These are phyloP conservation scores for Clarias macrocephalus DNA, from an alignment of 2,113 vertebrate species.

Conservation along the genomic window DNA sequence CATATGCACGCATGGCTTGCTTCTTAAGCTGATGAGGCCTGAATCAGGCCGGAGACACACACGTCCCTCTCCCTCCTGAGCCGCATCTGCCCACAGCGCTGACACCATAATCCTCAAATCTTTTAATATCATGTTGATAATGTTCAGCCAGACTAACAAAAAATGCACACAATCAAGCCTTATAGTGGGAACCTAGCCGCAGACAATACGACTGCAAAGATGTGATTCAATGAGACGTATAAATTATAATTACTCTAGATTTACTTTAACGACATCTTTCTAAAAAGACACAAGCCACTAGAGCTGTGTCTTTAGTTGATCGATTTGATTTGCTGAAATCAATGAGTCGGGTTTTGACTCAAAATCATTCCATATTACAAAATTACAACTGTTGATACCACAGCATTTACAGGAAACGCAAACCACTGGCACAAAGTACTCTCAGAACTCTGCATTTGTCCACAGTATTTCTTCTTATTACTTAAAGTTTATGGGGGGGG, in stretches of 20 bases:
- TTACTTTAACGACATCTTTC: not conserved
- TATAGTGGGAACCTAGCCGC: not conserved
- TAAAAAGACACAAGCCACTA: too few relatives aligned
- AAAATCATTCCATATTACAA: too few relatives aligned
- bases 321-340: too few relatives aligned
- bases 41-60: not conserved
- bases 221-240: not conserved
- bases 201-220: not conserved
- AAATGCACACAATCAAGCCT: not conserved
- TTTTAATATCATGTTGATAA: conserved; percentile 54
- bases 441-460: too few relatives aligned
- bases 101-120: conserved; percentile 53
- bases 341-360: too few relatives aligned
- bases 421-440: too few relatives aligned
- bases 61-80: not conserved
- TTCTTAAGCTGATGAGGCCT: not conserved
- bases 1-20: not conserved
- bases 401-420: too few relatives aligned
- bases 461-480: too few relatives aligned
- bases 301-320: too few relatives aligned
- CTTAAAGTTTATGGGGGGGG: too few relatives aligned
- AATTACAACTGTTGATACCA: too few relatives aligned
- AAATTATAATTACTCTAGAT: not conserved
- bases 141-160: conserved; percentile 26
- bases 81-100: conserved; percentile 14